These are phyloP conservation scores for Venustaconcha ellipsiformis DNA, from an alignment of 1,140 invertebrate species.

Conservation along the genomic window DNA sequence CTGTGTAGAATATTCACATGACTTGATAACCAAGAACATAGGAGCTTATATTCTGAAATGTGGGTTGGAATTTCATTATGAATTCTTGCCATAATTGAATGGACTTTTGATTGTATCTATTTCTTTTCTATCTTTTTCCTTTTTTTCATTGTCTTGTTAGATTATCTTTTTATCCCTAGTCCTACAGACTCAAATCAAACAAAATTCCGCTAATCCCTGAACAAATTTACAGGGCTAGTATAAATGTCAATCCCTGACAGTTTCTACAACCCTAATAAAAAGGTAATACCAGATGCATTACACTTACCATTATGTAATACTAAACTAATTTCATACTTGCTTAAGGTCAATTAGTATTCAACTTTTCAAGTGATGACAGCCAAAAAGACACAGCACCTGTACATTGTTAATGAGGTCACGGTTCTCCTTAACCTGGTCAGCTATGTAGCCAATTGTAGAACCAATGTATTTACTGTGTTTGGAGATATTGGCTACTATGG, in stretches of 20 bases:
- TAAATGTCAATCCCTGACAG: constrained; percentile 1
- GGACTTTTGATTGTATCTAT: too few relatives aligned
- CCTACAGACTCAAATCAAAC: too few relatives aligned
- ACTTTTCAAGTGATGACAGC: constrained; percentile 3
- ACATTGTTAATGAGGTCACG: constrained; percentile 59
- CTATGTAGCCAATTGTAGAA: constrained; percentile 65
- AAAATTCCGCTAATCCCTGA: too few relatives aligned
- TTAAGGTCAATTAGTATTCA: constrained; percentile 8
- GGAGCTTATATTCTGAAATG: too few relatives aligned
- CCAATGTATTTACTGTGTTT: constrained; percentile 68
- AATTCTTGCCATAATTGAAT: too few relatives aligned
- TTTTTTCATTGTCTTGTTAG: too few relatives aligned
- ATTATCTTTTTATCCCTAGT: too few relatives aligned
- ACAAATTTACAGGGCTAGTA: neutral
- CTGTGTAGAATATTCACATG: too few relatives aligned
- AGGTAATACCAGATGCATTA: neutral
- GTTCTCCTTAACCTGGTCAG: constrained; percentile 64
- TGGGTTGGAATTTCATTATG: too few relatives aligned
- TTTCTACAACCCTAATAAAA: neutral
- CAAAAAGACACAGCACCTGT: constrained; percentile 16
- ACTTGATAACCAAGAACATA: too few relatives aligned
- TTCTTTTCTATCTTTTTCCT: too few relatives aligned
- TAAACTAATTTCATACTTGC: neutral
- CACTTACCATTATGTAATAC: neutral
- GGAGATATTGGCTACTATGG: constrained; percentile 68